Base-by-base conservation (phyloP, 2,888 invertebrate genomes). In the Acronicta leporina region DNA sequence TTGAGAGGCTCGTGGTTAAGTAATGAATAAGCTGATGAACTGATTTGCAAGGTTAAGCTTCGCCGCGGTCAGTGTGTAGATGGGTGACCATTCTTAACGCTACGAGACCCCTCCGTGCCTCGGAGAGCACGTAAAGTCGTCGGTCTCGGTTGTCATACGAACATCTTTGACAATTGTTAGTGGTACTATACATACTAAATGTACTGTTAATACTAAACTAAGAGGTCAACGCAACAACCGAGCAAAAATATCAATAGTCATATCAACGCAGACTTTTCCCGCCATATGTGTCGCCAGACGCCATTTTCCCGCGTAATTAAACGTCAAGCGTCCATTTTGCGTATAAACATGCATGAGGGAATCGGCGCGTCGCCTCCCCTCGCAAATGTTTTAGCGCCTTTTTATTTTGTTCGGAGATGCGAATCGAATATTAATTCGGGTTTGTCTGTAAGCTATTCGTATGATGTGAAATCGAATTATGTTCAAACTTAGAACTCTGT, bases 311-410 rank as follows among this genome's bases (percentile, higher is more conserved):
- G 77, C 85, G 87, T 90, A 90, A 92, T 92, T 92, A 90, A 89
- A 91, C 83, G 90, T 89, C 91, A 86, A 82, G 80, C 87, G 75
- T 79, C 85, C 87, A 87, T 90, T 88, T 87, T 87, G 80, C 74
- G 75, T 67, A 83, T 85, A 83, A 86, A 84, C 81, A 85, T 81
- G 83, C 77, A 84, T 77, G 79, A 80, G 68, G 62, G 77, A 74
- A 59, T 57, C 68, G 46, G 43, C 63, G 53, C 47, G 76, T 67
- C 77, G 73, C 70, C 67, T 38, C 65, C 48, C 57, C 49, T 49
- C 62, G 60, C 73, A 76, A 65, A 70, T 75, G 66, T 64, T 76
- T 65, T 62, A 73, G 68, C 63, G 48, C 52, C 50, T 58, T 76
- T 75, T 73, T 62, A 63, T 64, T 51, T 72, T 64, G 56, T 61